Conservation (phyloP, 2,113 vertebrate genomes). For the Nannospalax galili region DNA sequence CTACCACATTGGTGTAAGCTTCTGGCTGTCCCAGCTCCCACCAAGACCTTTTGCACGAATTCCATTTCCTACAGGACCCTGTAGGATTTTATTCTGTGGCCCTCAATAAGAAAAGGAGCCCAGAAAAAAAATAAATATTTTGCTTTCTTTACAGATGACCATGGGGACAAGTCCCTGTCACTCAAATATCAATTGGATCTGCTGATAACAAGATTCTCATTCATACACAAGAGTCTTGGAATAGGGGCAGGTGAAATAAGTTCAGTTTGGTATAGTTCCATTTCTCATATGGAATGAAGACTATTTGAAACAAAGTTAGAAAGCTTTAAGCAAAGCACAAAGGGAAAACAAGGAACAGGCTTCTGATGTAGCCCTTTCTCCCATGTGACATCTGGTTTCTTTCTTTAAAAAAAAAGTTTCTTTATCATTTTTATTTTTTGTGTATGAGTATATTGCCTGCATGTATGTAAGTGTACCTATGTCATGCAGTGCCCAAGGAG, state of each 20-base stretch:
- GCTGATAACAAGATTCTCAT: background rate
- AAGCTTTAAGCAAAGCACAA: background rate
- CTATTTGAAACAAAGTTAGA: conserved; percentile 17
- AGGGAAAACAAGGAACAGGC: background rate
- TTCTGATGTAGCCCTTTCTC: background rate
- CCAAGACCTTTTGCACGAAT: background rate
- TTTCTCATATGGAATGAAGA: conserved; percentile 36
- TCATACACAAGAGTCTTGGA: background rate
- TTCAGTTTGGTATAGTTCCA: background rate
- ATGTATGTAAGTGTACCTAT: too few relatives aligned
- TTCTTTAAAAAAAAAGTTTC: too few relatives aligned
- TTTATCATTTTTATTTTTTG: too few relatives aligned
- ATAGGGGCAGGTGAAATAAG: background rate
- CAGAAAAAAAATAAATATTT: conserved; percentile 26
- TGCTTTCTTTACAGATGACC: background rate
- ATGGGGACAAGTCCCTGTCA: background rate
- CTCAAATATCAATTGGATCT: conserved; percentile 15
- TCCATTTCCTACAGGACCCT: background rate
- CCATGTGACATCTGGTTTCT: background rate
- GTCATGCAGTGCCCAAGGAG: too few relatives aligned
- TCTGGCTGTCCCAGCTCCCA: background rate
- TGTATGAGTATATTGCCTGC: too few relatives aligned
- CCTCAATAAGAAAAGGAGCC: background rate
- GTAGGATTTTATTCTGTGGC: background rate
- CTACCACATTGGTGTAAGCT: background rate